Conservation (phyloP, 2,113 vertebrate genomes). For the Pseudorasbora parva region DNA sequence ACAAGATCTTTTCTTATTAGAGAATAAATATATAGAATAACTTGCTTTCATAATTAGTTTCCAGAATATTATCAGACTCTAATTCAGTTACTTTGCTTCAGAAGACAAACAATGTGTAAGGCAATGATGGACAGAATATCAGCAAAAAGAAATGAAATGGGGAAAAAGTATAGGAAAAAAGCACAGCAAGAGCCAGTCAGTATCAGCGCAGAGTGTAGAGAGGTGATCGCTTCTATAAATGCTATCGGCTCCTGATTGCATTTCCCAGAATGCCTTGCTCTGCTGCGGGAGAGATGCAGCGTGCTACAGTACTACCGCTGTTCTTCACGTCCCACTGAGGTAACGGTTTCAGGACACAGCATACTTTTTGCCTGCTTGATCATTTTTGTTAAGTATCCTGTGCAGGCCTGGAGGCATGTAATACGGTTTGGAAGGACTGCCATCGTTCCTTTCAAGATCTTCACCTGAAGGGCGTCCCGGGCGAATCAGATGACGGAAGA, state of each 20-base stretch:
- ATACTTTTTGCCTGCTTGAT: constrained; percentile 79
- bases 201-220: constrained; percentile 62
- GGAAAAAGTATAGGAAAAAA: constrained; percentile 47
- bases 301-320: background rate
- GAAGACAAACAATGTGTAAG: constrained; percentile 64
- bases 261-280: constrained; percentile 16
- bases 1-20: background rate
- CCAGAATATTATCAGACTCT: background rate
- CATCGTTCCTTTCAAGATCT: constrained; percentile 96
- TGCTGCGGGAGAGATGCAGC: constrained; percentile 1
- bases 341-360: constrained; percentile 69
- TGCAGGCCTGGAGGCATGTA: constrained; percentile 91
- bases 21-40: background rate
- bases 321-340: background rate
- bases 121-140: constrained; percentile 69
- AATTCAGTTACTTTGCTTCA: background rate
- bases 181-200: constrained; percentile 63
- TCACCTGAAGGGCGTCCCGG: constrained; percentile 80
- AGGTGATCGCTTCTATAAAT: constrained; percentile 53
- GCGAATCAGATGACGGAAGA: background rate
- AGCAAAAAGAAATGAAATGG: constrained; percentile 42
- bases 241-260: constrained; percentile 12
- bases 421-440: constrained; percentile 91
- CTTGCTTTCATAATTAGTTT: background rate
- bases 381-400: constrained; percentile 87